These are phyloP conservation scores for Hirtodrosophila cameraria DNA, from an alignment of 2,888 invertebrate genomes.

Conservation along the genomic window DNA sequence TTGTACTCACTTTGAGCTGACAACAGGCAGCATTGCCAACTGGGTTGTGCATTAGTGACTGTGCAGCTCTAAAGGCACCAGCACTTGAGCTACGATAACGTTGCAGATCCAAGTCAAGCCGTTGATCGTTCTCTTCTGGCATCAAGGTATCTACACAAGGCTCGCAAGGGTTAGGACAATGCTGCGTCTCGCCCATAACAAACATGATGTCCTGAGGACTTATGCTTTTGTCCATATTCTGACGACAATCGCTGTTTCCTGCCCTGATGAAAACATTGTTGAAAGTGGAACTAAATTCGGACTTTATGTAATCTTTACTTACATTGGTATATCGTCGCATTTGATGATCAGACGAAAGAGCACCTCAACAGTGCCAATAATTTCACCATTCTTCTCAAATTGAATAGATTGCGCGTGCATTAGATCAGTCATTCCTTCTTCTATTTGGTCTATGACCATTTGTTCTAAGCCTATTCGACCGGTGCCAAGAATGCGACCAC, in stretches of 20 bases:
- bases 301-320: neutral
- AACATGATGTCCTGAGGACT: constrained; percentile 75
- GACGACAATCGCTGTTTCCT: neutral
- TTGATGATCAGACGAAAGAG: constrained; percentile 64
- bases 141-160: constrained; percentile 36
- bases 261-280: constrained; percentile 2
- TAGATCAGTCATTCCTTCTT: constrained; percentile 49
- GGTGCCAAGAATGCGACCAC: constrained; percentile 43
- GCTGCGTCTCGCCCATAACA: constrained; percentile 64
- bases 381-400: constrained; percentile 26
- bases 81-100: constrained; percentile 64
- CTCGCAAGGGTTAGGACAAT: constrained; percentile 33
- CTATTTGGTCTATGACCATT: constrained; percentile 54
- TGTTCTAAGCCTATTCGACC: constrained; percentile 60
- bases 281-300: fast-evolving
- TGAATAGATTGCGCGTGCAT: constrained; percentile 54
- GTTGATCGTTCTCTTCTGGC: constrained; percentile 45
- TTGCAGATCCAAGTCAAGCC: constrained; percentile 65
- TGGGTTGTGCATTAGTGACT: constrained; percentile 26
- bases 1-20: constrained; percentile 49
- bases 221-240: constrained; percentile 61
- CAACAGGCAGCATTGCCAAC: constrained; percentile 48
- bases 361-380: constrained; percentile 60
- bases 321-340: constrained; percentile 43
- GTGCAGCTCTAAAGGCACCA: constrained; percentile 42